Evolutionary conservation across 2,797 vertebrate species (phyloP).

Genomic region (Manis pentadactyla): DNA sequence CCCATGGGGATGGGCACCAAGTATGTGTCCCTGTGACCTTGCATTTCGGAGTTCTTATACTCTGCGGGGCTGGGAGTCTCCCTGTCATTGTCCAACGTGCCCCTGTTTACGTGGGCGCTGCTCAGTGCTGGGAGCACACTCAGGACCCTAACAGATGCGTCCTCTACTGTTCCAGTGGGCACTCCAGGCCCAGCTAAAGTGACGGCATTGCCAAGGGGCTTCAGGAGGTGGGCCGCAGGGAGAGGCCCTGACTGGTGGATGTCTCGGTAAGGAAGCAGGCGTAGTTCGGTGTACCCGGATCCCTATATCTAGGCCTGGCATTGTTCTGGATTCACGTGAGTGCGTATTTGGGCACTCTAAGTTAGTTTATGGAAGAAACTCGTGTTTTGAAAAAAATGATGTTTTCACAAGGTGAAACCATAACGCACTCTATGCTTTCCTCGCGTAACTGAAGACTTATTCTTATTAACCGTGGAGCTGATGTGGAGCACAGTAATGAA

Average conservation of each 20-base stretch:
- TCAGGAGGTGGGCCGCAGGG: neutral
- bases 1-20: neutral
- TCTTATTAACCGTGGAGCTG: slow-evolving; percentile 75
- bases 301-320: neutral
- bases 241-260: neutral
- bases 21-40: neutral
- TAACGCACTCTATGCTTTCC: neutral
- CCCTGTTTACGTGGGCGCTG: neutral
- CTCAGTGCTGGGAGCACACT: neutral
- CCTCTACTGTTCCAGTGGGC: neutral
- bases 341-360: slow-evolving; percentile 67
- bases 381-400: slow-evolving; percentile 74
- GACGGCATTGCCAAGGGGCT: neutral
- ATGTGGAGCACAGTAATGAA: slow-evolving; percentile 45
- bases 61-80: neutral
- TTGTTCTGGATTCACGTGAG: slow-evolving; percentile 70
- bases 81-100: neutral
- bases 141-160: neutral
- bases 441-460: slow-evolving; percentile 72
- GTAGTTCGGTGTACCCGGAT: neutral
- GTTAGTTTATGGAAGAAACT: slow-evolving; percentile 72
- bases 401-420: slow-evolving; percentile 76
- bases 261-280: neutral
- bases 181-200: neutral
- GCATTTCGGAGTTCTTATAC: neutral